Evolutionary conservation across 2,113 vertebrate species (phyloP).

Genomic region (Halichoerus grypus): DNA sequence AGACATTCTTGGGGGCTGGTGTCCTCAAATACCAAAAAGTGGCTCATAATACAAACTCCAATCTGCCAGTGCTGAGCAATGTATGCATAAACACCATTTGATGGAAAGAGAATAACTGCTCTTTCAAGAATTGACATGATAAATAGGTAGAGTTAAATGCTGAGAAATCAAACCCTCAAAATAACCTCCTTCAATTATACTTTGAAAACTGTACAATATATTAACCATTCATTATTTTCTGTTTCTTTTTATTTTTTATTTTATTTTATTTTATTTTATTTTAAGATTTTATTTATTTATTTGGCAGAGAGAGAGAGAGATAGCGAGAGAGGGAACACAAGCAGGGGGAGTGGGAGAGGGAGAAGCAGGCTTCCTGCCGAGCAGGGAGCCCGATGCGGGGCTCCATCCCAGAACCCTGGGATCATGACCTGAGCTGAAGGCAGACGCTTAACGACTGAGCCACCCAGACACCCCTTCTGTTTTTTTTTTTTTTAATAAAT

Average conservation of each 20-base stretch:
- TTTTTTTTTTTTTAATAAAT: neutral
- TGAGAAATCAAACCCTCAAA: neutral
- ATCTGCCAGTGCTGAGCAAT: neutral
- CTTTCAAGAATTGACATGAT: neutral
- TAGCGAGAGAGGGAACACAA: too few relatives aligned
- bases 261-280: too few relatives aligned
- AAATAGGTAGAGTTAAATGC: neutral
- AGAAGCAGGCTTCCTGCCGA: too few relatives aligned
- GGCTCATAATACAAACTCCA: neutral
- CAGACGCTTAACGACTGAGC: too few relatives aligned
- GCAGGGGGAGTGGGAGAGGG: too few relatives aligned
- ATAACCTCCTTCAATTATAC: neutral
- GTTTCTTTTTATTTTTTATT: too few relatives aligned
- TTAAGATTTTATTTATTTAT: too few relatives aligned
- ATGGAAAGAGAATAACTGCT: neutral
- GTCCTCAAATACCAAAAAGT: neutral
- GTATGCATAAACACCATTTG: accelerated
- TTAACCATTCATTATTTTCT: neutral
- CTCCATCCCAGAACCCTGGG: too few relatives aligned
- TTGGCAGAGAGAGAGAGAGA: too few relatives aligned
- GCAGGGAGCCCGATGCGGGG: too few relatives aligned
- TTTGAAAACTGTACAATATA: neutral
- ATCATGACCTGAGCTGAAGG: too few relatives aligned
- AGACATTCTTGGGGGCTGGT: neutral
- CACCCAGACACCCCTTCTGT: too few relatives aligned